Conservation (phyloP, 1,140 invertebrate species). For the Oryzaephilus surinamensis region DNA sequence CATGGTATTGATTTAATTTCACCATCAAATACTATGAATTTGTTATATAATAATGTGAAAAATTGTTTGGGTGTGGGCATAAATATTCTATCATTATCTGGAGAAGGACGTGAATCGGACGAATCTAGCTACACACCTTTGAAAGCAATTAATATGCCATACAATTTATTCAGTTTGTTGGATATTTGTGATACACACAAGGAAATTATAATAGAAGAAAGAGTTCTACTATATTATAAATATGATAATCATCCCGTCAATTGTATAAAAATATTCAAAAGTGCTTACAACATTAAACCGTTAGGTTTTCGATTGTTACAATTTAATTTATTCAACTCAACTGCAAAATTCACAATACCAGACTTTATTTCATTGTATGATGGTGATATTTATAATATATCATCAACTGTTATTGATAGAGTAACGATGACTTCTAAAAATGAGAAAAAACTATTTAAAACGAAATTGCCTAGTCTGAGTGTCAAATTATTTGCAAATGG, state of each 20-base stretch:
- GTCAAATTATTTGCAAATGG: slow-evolving; percentile 90
- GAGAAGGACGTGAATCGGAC: slow-evolving; percentile 80
- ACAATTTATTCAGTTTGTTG: slow-evolving; percentile 88
- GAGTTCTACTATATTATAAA: slow-evolving; percentile 91
- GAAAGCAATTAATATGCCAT: slow-evolving; percentile 77
- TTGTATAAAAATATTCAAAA: slow-evolving; percentile 95
- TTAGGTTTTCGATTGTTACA: slow-evolving; percentile 86
- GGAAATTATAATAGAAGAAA: slow-evolving; percentile 79
- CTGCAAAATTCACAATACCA: slow-evolving; percentile 58
- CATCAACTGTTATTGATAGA: slow-evolving; percentile 58
- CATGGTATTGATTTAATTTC: slow-evolving; percentile 90
- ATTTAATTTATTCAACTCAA: slow-evolving; percentile 89
- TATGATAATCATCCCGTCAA: slow-evolving; percentile 94
- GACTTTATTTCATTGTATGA: slow-evolving; percentile 85
- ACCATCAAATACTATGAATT: slow-evolving; percentile 64
- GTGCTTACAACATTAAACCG: slow-evolving; percentile 68
- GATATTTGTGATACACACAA: slow-evolving; percentile 94
- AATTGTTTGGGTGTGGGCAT: slow-evolving; percentile 84
- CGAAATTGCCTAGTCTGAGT: slow-evolving; percentile 69
- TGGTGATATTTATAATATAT: slow-evolving; percentile 84
- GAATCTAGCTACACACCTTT: slow-evolving; percentile 80
- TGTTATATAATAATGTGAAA: slow-evolving; percentile 60
- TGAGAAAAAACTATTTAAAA: slow-evolving; percentile 67
- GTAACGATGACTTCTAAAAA: slow-evolving; percentile 57
- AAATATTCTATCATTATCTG: slow-evolving; percentile 78